Evolutionary conservation across 2,888 invertebrate genomes (phyloP).

Genomic region (Phragmatobia fuliginosa): DNA sequence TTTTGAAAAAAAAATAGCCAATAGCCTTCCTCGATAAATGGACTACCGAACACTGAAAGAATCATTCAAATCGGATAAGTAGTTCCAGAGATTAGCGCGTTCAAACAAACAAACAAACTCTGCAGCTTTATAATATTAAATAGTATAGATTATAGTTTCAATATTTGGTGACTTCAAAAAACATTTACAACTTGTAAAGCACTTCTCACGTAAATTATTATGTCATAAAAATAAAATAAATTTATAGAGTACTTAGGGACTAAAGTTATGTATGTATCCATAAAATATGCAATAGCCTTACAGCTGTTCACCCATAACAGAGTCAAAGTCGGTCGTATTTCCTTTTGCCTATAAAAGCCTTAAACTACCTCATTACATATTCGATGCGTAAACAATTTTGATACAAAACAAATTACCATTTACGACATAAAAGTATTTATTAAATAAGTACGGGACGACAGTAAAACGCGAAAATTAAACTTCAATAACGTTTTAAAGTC

Average conservation of each 20-base stretch:
- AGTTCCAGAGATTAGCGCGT: too few species aligned
- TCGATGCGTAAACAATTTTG: constrained; percentile 48
- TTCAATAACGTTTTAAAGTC: constrained; percentile 70
- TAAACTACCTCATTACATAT: constrained; percentile 39
- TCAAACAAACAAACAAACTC: too few species aligned
- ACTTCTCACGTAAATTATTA: constrained; percentile 11
- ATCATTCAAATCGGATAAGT: too few species aligned
- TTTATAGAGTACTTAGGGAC: constrained; percentile 13
- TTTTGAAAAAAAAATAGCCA: too few species aligned
- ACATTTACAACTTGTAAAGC: constrained; percentile 7
- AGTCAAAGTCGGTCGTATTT: constrained; percentile 28
- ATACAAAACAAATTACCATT: constrained; percentile 64
- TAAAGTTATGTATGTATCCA: constrained; percentile 6
- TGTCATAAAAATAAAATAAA: constrained; percentile 17
- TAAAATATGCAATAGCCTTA: constrained; percentile 13
- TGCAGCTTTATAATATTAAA: too few species aligned
- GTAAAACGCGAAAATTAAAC: constrained; percentile 75
- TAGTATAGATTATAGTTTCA: too few species aligned
- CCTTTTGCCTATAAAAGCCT: constrained; percentile 14
- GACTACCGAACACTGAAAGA: too few species aligned
- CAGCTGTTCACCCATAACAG: constrained; percentile 12
- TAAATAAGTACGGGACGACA: constrained; percentile 71
- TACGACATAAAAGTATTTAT: constrained; percentile 63
- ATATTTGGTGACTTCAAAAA: constrained; percentile 1
- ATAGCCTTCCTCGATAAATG: too few species aligned